These are phyloP conservation scores for Epinephelus moara DNA, from an alignment of 2,113 vertebrate species.

Conservation along the genomic window DNA sequence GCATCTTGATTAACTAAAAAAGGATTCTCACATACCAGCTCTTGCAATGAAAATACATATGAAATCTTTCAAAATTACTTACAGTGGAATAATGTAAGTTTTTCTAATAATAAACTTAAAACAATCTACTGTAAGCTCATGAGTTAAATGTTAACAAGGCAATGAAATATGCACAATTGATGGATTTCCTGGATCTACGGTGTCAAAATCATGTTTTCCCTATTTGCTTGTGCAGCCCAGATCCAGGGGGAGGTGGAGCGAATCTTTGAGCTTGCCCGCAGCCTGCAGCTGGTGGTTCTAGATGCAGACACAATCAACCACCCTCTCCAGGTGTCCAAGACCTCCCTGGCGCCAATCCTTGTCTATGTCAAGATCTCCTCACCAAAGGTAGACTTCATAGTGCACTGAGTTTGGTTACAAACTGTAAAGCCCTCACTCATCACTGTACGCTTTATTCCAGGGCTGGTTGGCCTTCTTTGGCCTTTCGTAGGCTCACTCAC, in stretches of 20 bases:
- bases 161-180: not conserved
- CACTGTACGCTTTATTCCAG: too few relatives aligned
- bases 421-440: too few relatives aligned
- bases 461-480: too few relatives aligned
- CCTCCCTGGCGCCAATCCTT: conserved; percentile 95
- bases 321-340: conserved; percentile 96
- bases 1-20: not conserved
- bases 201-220: not conserved
- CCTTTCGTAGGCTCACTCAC: too few relatives aligned
- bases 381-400: conserved; percentile 88
- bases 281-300: conserved; percentile 94
- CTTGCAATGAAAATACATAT: not conserved
- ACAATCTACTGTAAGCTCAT: not conserved
- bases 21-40: not conserved
- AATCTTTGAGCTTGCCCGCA: conserved; percentile 97
- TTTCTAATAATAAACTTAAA: not conserved
- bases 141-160: not conserved
- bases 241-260: conserved; percentile 99
- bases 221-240: conserved; percentile 87
- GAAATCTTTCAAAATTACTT: not conserved
- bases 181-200: not conserved
- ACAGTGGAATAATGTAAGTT: not conserved
- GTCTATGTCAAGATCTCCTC: conserved; percentile 98
- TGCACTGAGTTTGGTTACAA: too few relatives aligned
- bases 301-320: conserved; percentile 98